phyloP scores from a whole-genome alignment of 2,113 vertebrate genomes.

The Nerophis ophidion region DNA sequence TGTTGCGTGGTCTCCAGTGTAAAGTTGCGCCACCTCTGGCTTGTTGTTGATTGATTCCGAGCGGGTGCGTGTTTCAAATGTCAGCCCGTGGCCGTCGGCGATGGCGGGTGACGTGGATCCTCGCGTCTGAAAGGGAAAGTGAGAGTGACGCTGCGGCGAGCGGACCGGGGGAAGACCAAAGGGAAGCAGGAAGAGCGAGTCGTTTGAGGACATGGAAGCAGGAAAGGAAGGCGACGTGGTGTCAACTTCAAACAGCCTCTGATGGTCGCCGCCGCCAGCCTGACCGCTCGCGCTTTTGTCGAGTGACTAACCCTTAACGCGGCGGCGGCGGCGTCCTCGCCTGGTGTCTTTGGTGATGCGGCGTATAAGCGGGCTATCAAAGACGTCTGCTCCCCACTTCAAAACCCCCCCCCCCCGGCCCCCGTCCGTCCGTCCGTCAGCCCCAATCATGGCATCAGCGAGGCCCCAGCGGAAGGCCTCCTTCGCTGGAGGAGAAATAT shows the following conservation, averaged over 20 bases:
- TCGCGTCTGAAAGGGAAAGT: constrained; percentile 8
- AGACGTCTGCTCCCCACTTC: constrained; percentile 75
- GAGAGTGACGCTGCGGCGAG: constrained; percentile 10
- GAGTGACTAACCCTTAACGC: constrained; percentile 31
- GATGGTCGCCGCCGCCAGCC: constrained; percentile 64
- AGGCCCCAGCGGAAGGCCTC: constrained; percentile 62
- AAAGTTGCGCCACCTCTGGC: neutral
- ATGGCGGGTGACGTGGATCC: constrained; percentile 10
- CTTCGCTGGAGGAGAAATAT: constrained; percentile 71
- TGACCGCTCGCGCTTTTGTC: constrained; percentile 73
- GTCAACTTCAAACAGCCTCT: constrained; percentile 72
- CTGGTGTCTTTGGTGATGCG: constrained; percentile 70
- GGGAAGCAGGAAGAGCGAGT: constrained; percentile 30
- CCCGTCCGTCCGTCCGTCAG: constrained; percentile 67
- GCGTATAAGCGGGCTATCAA: constrained; percentile 63
- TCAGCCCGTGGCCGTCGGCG: constrained; percentile 10
- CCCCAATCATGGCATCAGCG: constrained; percentile 72
- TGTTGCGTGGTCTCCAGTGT: too few relatives aligned
- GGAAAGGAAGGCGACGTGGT: constrained; percentile 34
- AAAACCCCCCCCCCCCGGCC: constrained; percentile 59
- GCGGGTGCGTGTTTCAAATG: neutral
- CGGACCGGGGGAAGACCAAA: constrained; percentile 12
- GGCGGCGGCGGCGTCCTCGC: constrained; percentile 20
- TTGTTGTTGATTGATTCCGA: neutral
- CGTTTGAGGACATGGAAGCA: constrained; percentile 26